phyloP scores from a whole-genome alignment of 2,888 invertebrate species.

The Tubulanus polymorphus region DNA sequence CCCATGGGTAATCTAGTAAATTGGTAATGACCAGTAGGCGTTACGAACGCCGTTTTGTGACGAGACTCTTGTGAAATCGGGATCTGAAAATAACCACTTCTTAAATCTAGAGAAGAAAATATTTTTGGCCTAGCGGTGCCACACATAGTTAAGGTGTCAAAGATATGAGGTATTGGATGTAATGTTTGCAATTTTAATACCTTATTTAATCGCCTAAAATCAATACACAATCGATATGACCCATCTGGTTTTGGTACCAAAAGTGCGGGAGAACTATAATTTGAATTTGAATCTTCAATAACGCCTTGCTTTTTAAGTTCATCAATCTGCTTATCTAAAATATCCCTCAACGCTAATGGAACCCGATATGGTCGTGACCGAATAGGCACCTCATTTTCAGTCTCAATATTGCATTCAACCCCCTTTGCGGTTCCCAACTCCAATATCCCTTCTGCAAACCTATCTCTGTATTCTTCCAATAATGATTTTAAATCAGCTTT shows the following conservation, averaged over 20 bases:
- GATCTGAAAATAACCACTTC: not conserved
- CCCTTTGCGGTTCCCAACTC: not conserved
- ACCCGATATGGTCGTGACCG: not conserved
- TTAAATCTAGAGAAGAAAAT: not conserved
- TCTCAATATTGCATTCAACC: not conserved
- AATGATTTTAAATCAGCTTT: not conserved
- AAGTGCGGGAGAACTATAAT: not conserved
- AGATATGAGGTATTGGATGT: not conserved
- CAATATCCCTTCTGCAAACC: not conserved
- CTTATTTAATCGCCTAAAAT: not conserved
- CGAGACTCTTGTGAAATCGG: not conserved
- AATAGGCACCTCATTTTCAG: not conserved
- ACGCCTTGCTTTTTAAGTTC: not conserved
- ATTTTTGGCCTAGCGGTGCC: not conserved
- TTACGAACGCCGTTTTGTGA: not conserved
- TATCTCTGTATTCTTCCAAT: not conserved
- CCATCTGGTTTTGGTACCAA: not conserved
- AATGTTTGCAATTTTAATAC: not conserved
- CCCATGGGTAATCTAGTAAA: not conserved
- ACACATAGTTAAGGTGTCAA: not conserved
- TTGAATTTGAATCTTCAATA: not conserved
- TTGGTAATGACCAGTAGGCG: not conserved
- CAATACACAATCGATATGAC: not conserved
- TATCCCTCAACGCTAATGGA: not conserved
- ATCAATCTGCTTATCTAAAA: not conserved